A percentile compares a stretch with the other conserved stretches of the same genome.
Evolutionary conservation across 2,113 vertebrate genomes (phyloP).

Genomic region (Eclectus roratus): DNA sequence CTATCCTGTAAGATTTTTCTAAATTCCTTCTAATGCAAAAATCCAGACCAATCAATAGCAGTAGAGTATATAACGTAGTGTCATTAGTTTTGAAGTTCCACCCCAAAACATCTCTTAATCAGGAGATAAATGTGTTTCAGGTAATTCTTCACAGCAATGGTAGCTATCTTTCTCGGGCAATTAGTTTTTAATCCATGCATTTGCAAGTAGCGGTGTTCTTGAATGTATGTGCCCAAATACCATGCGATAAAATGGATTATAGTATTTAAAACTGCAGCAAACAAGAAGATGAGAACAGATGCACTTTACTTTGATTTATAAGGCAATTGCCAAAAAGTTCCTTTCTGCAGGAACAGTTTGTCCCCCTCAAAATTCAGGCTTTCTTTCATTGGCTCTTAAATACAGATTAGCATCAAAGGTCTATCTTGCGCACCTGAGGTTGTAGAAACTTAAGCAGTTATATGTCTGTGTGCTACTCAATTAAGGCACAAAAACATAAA

Average conservation of each 20-base stretch:
- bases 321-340: background rate
- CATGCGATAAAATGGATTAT: background rate
- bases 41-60: background rate
- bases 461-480: background rate
- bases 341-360: background rate
- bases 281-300: background rate
- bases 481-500: background rate
- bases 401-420: background rate
- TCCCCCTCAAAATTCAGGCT: background rate
- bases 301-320: background rate
- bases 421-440: accelerated
- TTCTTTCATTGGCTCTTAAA: background rate
- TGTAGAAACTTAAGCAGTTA: background rate
- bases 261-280: background rate
- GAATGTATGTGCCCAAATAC: background rate
- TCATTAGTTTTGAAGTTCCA: background rate
- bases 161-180: background rate
- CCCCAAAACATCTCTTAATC: background rate
- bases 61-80: background rate
- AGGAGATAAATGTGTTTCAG: background rate
- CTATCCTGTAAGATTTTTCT: background rate
- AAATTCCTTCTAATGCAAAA: background rate
- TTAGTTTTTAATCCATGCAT: background rate
- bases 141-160: background rate
- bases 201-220: background rate